These are phyloP conservation scores for Salarias fasciatus DNA, from an alignment of 2,797 vertebrate genomes.

Conservation along the genomic window DNA sequence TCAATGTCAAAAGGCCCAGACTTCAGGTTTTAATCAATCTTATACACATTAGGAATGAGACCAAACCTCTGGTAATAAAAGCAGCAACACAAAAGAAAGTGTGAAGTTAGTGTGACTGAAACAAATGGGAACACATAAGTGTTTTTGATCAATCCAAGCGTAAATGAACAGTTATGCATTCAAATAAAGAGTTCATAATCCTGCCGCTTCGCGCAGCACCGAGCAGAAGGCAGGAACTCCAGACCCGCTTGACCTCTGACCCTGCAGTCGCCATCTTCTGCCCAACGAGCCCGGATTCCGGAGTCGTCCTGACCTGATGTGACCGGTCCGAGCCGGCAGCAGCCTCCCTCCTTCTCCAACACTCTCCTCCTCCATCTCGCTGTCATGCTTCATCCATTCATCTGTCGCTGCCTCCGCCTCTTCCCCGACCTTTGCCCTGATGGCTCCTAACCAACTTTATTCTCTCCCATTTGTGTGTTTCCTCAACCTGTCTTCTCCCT, in stretches of 20 bases:
- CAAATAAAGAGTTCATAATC: too few species aligned
- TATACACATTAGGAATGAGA: too few species aligned
- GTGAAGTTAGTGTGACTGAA: too few species aligned
- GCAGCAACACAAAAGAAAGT: too few species aligned
- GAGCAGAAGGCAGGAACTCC: too few species aligned
- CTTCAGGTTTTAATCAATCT: too few species aligned
- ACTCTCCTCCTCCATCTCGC: slow-evolving; percentile 30
- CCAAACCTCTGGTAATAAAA: too few species aligned
- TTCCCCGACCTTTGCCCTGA: slow-evolving; percentile 45
- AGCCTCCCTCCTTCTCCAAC: slow-evolving; percentile 19
- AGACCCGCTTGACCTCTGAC: slow-evolving; percentile 34
- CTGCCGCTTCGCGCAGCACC: too few species aligned
- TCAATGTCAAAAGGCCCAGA: too few species aligned
- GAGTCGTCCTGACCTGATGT: slow-evolving; percentile 29
- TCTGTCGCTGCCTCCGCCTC: slow-evolving; percentile 49
- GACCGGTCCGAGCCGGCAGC: slow-evolving; percentile 34
- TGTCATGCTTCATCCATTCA: slow-evolving; percentile 50
- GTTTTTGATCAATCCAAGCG: too few species aligned
- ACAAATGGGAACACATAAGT: too few species aligned
- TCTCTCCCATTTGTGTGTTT: slow-evolving; percentile 27
- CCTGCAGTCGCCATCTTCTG: slow-evolving; percentile 17
- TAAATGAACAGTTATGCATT: too few species aligned
- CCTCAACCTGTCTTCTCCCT: slow-evolving; percentile 1
- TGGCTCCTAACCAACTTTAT: slow-evolving; percentile 39
- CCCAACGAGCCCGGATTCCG: slow-evolving; percentile 25